phyloP scores from a whole-genome alignment of 2,888 invertebrate genomes.

The Drosophila hawaiiensis region DNA sequence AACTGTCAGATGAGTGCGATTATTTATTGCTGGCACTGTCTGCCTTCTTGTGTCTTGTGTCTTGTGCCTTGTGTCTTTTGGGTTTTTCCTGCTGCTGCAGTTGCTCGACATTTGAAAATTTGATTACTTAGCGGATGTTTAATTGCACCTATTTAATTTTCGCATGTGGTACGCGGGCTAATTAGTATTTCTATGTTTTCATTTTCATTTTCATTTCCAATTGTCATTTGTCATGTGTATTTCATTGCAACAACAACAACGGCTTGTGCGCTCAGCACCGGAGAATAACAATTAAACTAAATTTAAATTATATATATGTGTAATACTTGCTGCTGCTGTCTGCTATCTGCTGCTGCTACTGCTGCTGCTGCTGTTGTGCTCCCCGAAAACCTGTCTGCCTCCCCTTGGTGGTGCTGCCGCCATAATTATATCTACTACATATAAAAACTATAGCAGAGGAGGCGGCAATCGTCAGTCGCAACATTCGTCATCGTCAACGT shows the following conservation, averaged over 20 bases:
- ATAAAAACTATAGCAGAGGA: slow-evolving; percentile 57
- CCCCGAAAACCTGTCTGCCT: slow-evolving; percentile 16
- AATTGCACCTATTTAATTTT: slow-evolving; percentile 84
- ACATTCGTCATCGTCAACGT: slow-evolving; percentile 72
- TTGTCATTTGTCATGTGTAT: slow-evolving; percentile 60
- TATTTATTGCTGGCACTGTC: slow-evolving; percentile 36
- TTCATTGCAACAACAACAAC: slow-evolving; percentile 23
- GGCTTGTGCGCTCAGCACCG: slow-evolving; percentile 53
- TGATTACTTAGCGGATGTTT: slow-evolving; percentile 85
- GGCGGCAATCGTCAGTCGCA: slow-evolving; percentile 44
- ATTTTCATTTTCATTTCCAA: slow-evolving; percentile 66
- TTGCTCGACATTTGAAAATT: slow-evolving; percentile 75
- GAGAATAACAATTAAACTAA: slow-evolving; percentile 82
- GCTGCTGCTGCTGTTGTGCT: slow-evolving; percentile 19
- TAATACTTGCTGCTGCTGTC: slow-evolving; percentile 59
- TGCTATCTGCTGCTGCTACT: slow-evolving; percentile 22
- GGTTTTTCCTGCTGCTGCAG: not conserved
- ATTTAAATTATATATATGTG: slow-evolving; percentile 82
- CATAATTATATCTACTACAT: slow-evolving; percentile 69
- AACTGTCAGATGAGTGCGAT: not conserved
- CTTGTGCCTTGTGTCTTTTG: not conserved
- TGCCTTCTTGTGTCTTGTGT: not conserved
- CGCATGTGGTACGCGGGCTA: slow-evolving; percentile 56
- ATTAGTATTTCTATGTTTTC: slow-evolving; percentile 60
- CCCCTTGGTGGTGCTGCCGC: slow-evolving; percentile 2